A percentile compares a stretch with the other conserved stretches of the same genome.
Evolutionary conservation across 2,888 invertebrate genomes (phyloP).

Genomic region (Tetranychus piercei): DNA sequence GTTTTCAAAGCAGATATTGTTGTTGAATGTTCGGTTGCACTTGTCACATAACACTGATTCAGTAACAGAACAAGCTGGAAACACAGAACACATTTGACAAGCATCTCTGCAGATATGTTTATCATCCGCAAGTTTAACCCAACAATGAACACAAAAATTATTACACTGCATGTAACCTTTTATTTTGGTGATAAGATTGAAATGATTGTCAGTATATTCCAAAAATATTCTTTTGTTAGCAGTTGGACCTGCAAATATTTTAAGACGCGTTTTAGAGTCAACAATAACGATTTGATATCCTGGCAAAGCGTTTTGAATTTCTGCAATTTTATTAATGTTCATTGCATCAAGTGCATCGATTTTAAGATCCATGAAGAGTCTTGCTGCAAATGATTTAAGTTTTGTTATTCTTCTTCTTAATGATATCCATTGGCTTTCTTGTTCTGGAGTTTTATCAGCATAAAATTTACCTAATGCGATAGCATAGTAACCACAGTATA

Average conservation of each 20-base stretch:
- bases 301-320: background rate
- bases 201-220: background rate
- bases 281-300: conserved; percentile 4
- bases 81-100: background rate
- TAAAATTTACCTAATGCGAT: background rate
- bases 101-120: background rate
- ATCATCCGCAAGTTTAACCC: background rate
- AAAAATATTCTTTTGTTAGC: background rate
- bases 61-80: background rate
- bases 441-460: too few relatives aligned
- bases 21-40: background rate
- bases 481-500: background rate
- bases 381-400: too few relatives aligned
- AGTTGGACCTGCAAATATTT: background rate
- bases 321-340: background rate
- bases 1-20: background rate
- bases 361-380: background rate
- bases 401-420: too few relatives aligned
- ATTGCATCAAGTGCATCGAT: background rate
- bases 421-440: too few relatives aligned
- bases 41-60: background rate
- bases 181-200: background rate
- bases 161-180: background rate
- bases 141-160: background rate
- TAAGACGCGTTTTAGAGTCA: background rate